These are phyloP conservation scores for Hormiphora californensis DNA, from an alignment of 37 sponge, comb jelly and placozoan genomes.

Conservation along the genomic window DNA sequence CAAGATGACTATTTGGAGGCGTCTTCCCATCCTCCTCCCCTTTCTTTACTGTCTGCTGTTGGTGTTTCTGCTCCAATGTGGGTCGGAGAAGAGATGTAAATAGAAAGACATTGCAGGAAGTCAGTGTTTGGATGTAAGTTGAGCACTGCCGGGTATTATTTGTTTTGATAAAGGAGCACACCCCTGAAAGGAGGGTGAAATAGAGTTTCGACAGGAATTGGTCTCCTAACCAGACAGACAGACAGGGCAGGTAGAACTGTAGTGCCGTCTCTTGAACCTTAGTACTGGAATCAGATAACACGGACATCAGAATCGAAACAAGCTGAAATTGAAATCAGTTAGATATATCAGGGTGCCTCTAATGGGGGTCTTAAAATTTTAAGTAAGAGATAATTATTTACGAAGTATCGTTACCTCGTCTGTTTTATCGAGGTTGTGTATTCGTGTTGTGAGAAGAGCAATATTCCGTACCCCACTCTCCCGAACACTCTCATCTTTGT, in stretches of 20 bases:
- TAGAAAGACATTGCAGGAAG: conserved; percentile 11
- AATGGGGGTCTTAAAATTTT: no score
- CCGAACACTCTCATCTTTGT: conserved; percentile 37
- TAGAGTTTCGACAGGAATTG: background rate
- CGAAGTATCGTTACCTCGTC: conserved; percentile 13
- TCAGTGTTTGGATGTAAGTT: conserved; percentile 23
- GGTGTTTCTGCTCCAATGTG: no score
- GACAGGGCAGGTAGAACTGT: conserved; percentile 18
- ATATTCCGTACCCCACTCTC: conserved; percentile 19
- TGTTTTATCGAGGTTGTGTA: background rate
- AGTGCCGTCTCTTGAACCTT: conserved; percentile 31
- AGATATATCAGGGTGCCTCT: no score
- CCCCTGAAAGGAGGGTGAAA: background rate
- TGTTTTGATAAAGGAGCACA: background rate
- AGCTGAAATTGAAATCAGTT: background rate
- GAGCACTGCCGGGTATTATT: background rate
- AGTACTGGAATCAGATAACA: background rate
- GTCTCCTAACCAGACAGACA: background rate
- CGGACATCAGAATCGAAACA: background rate
- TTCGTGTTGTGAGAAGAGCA: background rate
- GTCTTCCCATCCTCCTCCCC: background rate
- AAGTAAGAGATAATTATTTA: no score
- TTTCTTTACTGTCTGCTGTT: no score
- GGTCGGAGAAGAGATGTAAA: background rate
- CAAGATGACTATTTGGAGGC: background rate